These are phyloP conservation scores for Megastigmus dorsalis DNA, from an alignment of 2,888 invertebrate species.

Conservation along the genomic window DNA sequence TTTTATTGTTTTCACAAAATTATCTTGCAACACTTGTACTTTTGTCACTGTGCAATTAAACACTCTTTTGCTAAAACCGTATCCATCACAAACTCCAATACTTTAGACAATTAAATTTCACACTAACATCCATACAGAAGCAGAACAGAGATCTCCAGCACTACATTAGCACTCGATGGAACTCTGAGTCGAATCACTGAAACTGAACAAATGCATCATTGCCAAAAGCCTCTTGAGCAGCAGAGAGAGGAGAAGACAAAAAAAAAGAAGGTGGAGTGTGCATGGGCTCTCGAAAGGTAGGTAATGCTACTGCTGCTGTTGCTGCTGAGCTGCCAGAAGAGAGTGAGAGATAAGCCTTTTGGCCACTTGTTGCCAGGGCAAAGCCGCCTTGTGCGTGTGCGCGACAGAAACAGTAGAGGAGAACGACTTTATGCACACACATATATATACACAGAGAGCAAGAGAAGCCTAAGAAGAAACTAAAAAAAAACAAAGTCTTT, in stretches of 20 bases:
- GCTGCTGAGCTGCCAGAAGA: constrained; percentile 8
- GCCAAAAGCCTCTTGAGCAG: not conserved
- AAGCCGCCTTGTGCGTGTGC: constrained; percentile 16
- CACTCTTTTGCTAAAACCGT: too few relatives aligned
- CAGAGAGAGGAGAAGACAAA: not conserved
- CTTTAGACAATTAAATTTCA: not conserved
- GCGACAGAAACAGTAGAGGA: constrained; percentile 1
- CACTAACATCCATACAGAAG: too few relatives aligned
- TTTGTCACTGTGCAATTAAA: not conserved
- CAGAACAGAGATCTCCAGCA: too few relatives aligned
- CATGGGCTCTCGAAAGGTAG: not conserved
- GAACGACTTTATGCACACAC: not conserved
- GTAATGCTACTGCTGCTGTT: not conserved
- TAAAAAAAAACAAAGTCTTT: constrained; percentile 5
- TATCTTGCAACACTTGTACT: not conserved
- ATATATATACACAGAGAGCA: not conserved
- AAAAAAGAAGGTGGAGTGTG: too few relatives aligned
- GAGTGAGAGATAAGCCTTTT: constrained; percentile 37
- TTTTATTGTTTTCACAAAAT: too few relatives aligned
- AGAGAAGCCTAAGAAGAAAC: not conserved
- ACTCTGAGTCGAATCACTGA: not conserved
- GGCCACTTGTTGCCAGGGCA: constrained; percentile 53
- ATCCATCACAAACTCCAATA: too few relatives aligned
- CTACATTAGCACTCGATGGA: constrained; percentile 3
- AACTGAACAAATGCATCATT: not conserved